Percentiles rank a stretch among this genome's conserved stretches.
Evolutionary conservation across 2,113 vertebrate species (phyloP).

Genomic region (Speoplatyrhinus poulsoni): DNA sequence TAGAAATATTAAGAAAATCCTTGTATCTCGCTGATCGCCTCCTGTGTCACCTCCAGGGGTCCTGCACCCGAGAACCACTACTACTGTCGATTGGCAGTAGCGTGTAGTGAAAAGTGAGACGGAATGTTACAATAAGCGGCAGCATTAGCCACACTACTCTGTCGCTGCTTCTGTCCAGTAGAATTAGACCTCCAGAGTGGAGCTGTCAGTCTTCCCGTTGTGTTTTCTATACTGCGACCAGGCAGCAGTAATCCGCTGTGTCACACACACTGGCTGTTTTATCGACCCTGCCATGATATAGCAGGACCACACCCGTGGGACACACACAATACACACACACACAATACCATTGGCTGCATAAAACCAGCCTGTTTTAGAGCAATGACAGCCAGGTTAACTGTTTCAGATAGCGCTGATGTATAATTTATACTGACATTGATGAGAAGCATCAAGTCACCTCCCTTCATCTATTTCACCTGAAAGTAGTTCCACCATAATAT

Average conservation of each 20-base stretch:
- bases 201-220: conserved; percentile 34
- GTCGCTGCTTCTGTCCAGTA: conserved; percentile 32
- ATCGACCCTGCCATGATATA: conserved; percentile 70
- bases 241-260: conserved; percentile 69
- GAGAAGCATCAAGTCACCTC: conserved; percentile 9
- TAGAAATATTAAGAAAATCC: too few relatives aligned
- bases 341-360: conserved; percentile 2
- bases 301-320: conserved; percentile 40
- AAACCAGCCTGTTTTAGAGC: not conserved
- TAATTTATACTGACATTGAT: too few relatives aligned
- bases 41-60: too few relatives aligned
- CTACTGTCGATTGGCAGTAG: not conserved
- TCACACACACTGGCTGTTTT: conserved; percentile 60
- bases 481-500: too few relatives aligned
- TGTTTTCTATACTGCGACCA: conserved; percentile 43
- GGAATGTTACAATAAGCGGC: conserved; percentile 16
- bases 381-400: too few relatives aligned
- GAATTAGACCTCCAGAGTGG: conserved; percentile 42
- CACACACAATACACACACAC: conserved; percentile 6
- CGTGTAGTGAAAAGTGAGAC: conserved; percentile 22
- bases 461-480: not conserved
- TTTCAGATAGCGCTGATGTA: too few relatives aligned
- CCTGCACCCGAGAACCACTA: too few relatives aligned
- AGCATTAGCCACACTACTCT: too few relatives aligned
- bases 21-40: too few relatives aligned